Evolutionary conservation across 2,797 vertebrate species (phyloP).

Genomic region (Etheostoma nigrum): DNA sequence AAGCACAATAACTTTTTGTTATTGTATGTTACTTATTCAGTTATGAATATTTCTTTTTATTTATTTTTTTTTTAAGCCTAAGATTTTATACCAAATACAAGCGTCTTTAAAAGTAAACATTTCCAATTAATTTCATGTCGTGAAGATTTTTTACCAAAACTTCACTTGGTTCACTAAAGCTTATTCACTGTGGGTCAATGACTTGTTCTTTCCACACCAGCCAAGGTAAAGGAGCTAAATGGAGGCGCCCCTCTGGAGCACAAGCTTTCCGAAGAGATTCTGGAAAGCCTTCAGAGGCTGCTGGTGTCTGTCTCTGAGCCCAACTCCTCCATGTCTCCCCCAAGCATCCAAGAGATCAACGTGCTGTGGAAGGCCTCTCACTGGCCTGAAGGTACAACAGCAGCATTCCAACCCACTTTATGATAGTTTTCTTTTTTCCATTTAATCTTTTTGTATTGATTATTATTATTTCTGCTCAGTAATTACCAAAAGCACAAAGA

Average conservation of each 20-base stretch:
- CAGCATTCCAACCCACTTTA: neutral
- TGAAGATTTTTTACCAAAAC: neutral
- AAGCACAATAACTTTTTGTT: neutral
- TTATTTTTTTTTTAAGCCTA: neutral
- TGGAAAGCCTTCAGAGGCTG: slow-evolving; percentile 89
- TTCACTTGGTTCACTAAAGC: neutral
- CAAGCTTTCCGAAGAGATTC: slow-evolving; percentile 89
- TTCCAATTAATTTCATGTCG: neutral
- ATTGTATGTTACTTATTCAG: neutral
- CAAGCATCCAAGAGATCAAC: slow-evolving; percentile 88
- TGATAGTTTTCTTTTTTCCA: neutral
- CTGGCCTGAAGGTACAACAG: slow-evolving; percentile 94
- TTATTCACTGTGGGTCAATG: neutral
- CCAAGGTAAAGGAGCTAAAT: slow-evolving; percentile 96
- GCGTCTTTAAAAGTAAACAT: neutral
- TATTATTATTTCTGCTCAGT: neutral
- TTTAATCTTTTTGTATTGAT: neutral
- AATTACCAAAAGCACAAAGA: neutral
- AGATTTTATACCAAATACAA: neutral
- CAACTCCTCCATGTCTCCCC: slow-evolving; percentile 81
- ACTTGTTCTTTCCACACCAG: slow-evolving; percentile 73
- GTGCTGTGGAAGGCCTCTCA: slow-evolving; percentile 93
- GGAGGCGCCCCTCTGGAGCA: slow-evolving; percentile 86
- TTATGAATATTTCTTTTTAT: neutral
- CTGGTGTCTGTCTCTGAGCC: slow-evolving; percentile 84